These are phyloP conservation scores for Notarius lentiginosus DNA, from an alignment of 2,113 vertebrate genomes.

Conservation along the genomic window DNA sequence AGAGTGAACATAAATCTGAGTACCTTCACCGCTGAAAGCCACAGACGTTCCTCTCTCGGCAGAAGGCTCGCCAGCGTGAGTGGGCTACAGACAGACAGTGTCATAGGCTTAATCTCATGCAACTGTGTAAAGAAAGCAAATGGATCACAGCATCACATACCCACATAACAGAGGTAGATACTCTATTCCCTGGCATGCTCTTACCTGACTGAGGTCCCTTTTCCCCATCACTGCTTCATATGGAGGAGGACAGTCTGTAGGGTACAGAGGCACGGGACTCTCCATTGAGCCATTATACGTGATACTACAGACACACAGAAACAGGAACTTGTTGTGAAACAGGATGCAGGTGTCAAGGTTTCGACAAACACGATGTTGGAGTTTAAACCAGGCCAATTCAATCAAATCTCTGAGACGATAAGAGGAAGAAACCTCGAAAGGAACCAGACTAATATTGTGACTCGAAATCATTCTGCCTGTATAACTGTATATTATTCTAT, in stretches of 20 bases:
- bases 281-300: conserved; percentile 98
- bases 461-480: background rate
- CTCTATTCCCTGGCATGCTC: background rate
- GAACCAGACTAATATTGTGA: too few species aligned
- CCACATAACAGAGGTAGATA: background rate
- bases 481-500: too few species aligned
- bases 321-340: background rate
- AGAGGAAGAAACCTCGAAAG: background rate
- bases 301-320: conserved; percentile 74
- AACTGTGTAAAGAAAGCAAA: background rate
- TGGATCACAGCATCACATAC: background rate
- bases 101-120: conserved; percentile 26
- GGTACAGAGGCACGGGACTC: conserved; percentile 90
- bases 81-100: conserved; percentile 73
- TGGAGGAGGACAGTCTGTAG: conserved; percentile 91
- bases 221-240: conserved; percentile 95
- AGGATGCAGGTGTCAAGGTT: background rate
- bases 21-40: conserved; percentile 84
- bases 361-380: background rate
- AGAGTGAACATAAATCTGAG: background rate
- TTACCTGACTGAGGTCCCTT: conserved; percentile 85
- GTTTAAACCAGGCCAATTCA: background rate
- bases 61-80: conserved; percentile 79
- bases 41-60: conserved; percentile 86
- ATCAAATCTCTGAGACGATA: too few species aligned